Base-by-base conservation (phyloP, 2,797 vertebrate genomes). In the Clarias fuscus region DNA sequence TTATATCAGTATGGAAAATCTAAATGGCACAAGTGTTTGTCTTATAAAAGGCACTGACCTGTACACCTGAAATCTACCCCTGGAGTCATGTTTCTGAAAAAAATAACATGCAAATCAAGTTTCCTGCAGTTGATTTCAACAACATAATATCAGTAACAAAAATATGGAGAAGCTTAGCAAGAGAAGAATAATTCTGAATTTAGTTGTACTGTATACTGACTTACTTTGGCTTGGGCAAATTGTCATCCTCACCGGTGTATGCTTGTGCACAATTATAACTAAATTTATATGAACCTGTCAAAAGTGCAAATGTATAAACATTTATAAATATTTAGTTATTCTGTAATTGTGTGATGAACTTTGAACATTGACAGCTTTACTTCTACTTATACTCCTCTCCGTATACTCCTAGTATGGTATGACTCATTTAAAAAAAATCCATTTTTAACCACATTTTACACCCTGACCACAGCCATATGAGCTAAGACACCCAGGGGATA, bases 61-160 rank as follows among this genome's bases (percentile, higher is more conserved):
- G n/a, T 24, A 22, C 0, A 0, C 2, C 14, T 8, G 84, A 93
- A 94, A 88, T 76, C 62, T 43, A 92, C 70, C 59, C 94, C 30
- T 22, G 93, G 93, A 65, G 92, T 95, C 85, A 37, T 89, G 88
- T 94, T 95, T 58, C 93, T 94, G 48, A 53, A 87, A 91, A 91
- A 91, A 11, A 11, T 20, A 68, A 87, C 86, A 43, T 0, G 1
- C 22, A 92, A 71, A 40, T 91, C 92, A 5, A 48, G 0, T 22
- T 1, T 8, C 4, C 18, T 88, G 89, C 92, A 94, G 67, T 93
- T 95, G 91, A 90, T 88, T 33, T 67, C 61, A 75, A 8, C 70
- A 87, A 82, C 6, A 84, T 1, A 73, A 7, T 81, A 53, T 43
- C n/a, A 43, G 14, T 71, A 43, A 56, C 33, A 58, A 56, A 10